Base-by-base conservation (phyloP, 1,140 invertebrate species). In the Drosophila navojoa region DNA sequence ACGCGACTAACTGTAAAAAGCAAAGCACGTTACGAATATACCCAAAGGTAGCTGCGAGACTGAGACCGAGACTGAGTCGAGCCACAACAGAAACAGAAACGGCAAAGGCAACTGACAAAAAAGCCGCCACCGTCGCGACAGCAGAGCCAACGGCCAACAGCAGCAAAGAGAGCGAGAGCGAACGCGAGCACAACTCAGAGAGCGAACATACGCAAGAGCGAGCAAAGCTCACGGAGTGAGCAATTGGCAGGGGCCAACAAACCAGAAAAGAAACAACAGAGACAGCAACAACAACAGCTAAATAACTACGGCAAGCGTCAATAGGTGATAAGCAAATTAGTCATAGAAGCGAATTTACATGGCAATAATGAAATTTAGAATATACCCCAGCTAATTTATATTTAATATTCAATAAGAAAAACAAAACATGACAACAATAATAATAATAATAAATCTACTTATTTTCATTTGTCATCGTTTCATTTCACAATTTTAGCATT, bases 1-100 rank as follows among this genome's bases (percentile, higher is more conserved):
- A 92, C 81, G 90, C 91, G 91, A 92, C 89, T 92, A 92, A 92
- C 91, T 91, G 91, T 91, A 91, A 91, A 71, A 91, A 84, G 82
- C 85, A 77, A 76, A 89, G 86, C 90, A 90, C 81, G 80, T 89
- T 91, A 89, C 81, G 90, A 91, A 89, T 91, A 91, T 91, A 91
- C 85, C 85, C 81, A 75, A 77, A 76, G 61, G 67, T 58, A 77
- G 58, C 62, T 45, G 52, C 66, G 61, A 45, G 59, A 77, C 77
- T 62, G 75, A 69, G 64, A 81, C 71, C 62, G 67, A 59, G 55
- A 67, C 74, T 62, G 67, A 81, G 73, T 63, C 62, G 42, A 59
- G 45, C 58, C 58, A 54, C 70, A 73, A 77, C 54, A 73, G 27
- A 49, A 77, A 57, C 77, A 68, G 40, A 49, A 42, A 53, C 57